Evolutionary conservation across 2,113 vertebrate species (phyloP), one percentile per base, ranked within the genome.

Genomic region (Aegithalos caudatus): DNA sequence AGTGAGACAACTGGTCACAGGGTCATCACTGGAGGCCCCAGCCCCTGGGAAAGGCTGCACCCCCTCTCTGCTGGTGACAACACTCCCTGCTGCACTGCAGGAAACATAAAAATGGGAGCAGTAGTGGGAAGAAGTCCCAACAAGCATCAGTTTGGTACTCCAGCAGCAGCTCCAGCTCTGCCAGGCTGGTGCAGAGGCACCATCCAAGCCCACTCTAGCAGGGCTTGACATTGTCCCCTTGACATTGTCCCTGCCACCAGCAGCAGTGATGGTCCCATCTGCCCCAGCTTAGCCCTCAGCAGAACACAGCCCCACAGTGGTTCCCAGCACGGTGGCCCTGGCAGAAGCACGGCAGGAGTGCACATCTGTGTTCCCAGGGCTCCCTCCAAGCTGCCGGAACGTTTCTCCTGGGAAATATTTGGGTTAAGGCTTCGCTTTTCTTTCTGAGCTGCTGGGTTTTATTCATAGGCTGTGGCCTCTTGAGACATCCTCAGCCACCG

Each of bases 311-410:
- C 53, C 89, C 2, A 20, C 62, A 33, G 78, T 17, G 20, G 64
- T 90, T 97, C 95, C 92, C 96, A 96, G 96, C 89, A 40, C n/a
- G 8, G 6, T 15, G 11, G 81, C 66, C 74, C 54, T 37, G 1
- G 86, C 77, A 92, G 82, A 53, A 80, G 84, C 88, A 78, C 78
- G 22, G 88, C 78, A 88, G 90, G 71, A 96, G 93, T 1, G 14
- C 91, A 96, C 97, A 97, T 94, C 97, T 98, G 97, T 3, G 86
- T 96, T 96, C 97, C 94, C 95, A 95, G 64, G 73, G 82, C 84
- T 93, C 79, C 47, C 56, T 51, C 72, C 5, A 6, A 66, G 80
- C 82, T 37, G 81, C 87, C 14, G 44, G 45, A 56, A 70, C 1
- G 1, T 85, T 95, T 90, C 95, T 95, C 74, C 66, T 96, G 94